Evolutionary conservation across 2,888 invertebrate species (phyloP).

Genomic region (Andrena chrysosceles): DNA sequence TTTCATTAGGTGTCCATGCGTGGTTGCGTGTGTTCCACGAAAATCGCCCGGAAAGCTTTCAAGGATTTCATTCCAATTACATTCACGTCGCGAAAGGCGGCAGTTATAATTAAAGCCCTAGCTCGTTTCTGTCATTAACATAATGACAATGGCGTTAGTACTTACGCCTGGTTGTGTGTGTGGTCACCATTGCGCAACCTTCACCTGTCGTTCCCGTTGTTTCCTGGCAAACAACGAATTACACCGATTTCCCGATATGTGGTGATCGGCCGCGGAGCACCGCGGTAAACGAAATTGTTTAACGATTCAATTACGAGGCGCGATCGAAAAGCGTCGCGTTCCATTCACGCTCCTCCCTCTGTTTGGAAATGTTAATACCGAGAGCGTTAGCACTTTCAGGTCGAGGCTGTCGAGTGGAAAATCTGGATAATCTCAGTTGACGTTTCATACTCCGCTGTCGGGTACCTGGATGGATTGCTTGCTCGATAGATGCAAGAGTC

Average conservation of each 20-base stretch:
- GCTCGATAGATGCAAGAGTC: too few species aligned
- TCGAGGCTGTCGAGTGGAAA: neutral
- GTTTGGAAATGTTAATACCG: conserved; percentile 9
- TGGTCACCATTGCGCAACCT: conserved; percentile 26
- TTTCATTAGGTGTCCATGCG: neutral
- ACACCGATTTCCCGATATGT: conserved; percentile 27
- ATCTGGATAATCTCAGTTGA: neutral
- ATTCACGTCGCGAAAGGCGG: conserved; percentile 9
- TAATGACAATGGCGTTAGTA: conserved; percentile 41
- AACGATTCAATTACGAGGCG: conserved; percentile 49
- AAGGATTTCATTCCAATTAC: conserved; percentile 19
- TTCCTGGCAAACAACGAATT: conserved; percentile 41
- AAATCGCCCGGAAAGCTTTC: neutral
- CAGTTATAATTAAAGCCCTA: conserved; percentile 39
- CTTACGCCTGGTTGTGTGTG: neutral
- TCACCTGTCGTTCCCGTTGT: conserved; percentile 4
- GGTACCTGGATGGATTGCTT: neutral
- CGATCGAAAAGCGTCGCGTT: conserved; percentile 4
- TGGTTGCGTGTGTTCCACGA: neutral
- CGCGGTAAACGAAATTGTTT: conserved; percentile 25
- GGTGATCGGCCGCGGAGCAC: neutral
- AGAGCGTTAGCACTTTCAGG: neutral
- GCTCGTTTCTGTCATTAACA: conserved; percentile 39
- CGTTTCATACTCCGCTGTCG: neutral
- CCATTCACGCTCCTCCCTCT: neutral